Conservation (phyloP, 2,888 invertebrate genomes). For the Ornithoptera alexandrae region DNA sequence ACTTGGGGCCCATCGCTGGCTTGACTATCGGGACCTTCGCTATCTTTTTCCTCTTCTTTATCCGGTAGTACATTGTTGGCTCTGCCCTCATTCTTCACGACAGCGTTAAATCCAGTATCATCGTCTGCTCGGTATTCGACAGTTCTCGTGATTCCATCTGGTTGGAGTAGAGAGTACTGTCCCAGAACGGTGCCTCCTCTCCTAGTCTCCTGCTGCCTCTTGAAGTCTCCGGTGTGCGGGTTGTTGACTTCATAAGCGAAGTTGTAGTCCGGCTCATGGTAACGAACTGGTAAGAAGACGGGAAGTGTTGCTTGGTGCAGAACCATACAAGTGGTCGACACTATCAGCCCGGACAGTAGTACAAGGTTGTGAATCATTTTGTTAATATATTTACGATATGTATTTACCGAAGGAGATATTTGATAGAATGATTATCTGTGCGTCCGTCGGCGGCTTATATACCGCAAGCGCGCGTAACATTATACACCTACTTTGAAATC, state of each 20-base stretch:
- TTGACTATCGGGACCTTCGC: background rate
- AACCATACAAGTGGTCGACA: conserved; percentile 60
- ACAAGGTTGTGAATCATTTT: conserved; percentile 33
- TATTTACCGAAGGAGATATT: background rate
- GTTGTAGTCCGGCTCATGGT: conserved; percentile 55
- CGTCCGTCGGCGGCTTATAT: background rate
- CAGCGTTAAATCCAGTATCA: conserved; percentile 75
- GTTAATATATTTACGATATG: background rate
- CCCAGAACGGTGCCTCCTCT: conserved; percentile 76
- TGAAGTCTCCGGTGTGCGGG: conserved; percentile 74
- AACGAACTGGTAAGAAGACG: conserved; percentile 34
- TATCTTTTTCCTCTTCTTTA: background rate
- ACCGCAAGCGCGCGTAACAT: background rate
- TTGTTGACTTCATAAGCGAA: conserved; percentile 80
- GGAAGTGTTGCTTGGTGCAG: conserved; percentile 50
- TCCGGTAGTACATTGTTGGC: background rate
- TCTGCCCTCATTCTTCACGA: conserved; percentile 58
- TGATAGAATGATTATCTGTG: background rate
- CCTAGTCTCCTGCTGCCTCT: conserved; percentile 75
- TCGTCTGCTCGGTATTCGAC: conserved; percentile 80
- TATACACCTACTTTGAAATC: background rate
- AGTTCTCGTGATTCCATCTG: conserved; percentile 76
- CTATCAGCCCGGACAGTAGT: conserved; percentile 45
- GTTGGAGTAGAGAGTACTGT: conserved; percentile 76
- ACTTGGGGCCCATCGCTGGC: conserved; percentile 9